phyloP scores from a whole-genome alignment of 1,140 invertebrate genomes.

The Ectropis grisescens region DNA sequence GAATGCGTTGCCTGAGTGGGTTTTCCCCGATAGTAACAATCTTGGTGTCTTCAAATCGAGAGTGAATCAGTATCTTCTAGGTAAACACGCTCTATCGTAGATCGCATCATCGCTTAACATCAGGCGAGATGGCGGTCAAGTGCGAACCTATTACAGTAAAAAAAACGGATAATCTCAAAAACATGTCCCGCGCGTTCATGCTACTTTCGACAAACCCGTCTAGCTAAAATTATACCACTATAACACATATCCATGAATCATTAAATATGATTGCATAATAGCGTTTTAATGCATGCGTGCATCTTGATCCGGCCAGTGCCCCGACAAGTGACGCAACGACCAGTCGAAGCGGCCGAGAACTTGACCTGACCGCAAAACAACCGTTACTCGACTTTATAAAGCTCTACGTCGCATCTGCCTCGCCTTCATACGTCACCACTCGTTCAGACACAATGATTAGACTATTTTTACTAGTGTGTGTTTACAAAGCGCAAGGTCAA shows the following conservation, averaged over 20 bases:
- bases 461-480: constrained; percentile 23
- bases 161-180: too few relatives aligned
- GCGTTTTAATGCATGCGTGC: constrained; percentile 9
- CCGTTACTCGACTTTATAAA: constrained; percentile 47
- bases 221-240: too few relatives aligned
- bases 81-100: too few relatives aligned
- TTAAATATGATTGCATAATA: background rate
- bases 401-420: constrained; percentile 21
- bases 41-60: too few relatives aligned
- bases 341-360: constrained; percentile 38
- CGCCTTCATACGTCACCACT: constrained; percentile 11
- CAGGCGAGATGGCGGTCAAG: too few relatives aligned
- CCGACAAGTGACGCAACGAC: constrained; percentile 41
- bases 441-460: constrained; percentile 30
- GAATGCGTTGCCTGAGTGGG: too few relatives aligned
- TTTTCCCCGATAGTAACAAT: too few relatives aligned
- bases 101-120: too few relatives aligned
- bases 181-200: too few relatives aligned
- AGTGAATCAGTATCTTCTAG: too few relatives aligned
- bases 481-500: constrained; percentile 18
- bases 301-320: constrained; percentile 42
- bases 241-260: background rate
- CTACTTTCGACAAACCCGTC: too few relatives aligned
- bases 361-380: constrained; percentile 36
- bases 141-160: too few relatives aligned